Evolutionary conservation across 2,113 vertebrate species (phyloP).

Genomic region (Coptodon rendalli): DNA sequence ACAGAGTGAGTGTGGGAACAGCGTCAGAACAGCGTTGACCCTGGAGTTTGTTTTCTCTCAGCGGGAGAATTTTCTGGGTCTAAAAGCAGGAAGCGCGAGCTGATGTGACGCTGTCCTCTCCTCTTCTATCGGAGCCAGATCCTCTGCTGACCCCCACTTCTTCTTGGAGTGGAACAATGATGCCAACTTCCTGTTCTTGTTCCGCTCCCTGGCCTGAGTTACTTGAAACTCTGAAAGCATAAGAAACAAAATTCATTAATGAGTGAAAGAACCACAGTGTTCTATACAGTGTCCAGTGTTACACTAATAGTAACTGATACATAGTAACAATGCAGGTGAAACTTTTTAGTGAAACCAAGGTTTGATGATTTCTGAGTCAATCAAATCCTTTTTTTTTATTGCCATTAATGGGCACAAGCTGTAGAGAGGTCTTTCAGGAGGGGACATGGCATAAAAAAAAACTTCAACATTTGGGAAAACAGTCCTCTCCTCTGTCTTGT

Average conservation of each 20-base stretch:
- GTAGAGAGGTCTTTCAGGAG: neutral
- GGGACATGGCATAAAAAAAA: neutral
- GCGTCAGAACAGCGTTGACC: neutral
- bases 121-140: constrained; percentile 58
- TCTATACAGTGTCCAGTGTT: neutral
- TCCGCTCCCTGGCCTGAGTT: constrained; percentile 63
- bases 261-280: neutral
- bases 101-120: constrained; percentile 46
- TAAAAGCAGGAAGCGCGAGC: constrained; percentile 28
- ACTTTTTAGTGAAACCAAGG: neutral
- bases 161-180: constrained; percentile 71
- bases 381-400: neutral
- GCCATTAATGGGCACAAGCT: neutral
- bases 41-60: neutral
- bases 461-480: neutral
- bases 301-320: neutral
- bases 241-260: neutral
- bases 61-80: constrained; percentile 63
- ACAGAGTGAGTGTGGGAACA: neutral
- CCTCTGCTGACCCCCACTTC: constrained; percentile 68
- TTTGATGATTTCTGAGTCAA: accelerated
- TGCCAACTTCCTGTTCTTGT: constrained; percentile 67
- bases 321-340: neutral
- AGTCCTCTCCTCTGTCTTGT: neutral
- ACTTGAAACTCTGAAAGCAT: constrained; percentile 53